Base-by-base conservation (phyloP, 2,888 invertebrate species). In the Drosophila tanythrix region DNA sequence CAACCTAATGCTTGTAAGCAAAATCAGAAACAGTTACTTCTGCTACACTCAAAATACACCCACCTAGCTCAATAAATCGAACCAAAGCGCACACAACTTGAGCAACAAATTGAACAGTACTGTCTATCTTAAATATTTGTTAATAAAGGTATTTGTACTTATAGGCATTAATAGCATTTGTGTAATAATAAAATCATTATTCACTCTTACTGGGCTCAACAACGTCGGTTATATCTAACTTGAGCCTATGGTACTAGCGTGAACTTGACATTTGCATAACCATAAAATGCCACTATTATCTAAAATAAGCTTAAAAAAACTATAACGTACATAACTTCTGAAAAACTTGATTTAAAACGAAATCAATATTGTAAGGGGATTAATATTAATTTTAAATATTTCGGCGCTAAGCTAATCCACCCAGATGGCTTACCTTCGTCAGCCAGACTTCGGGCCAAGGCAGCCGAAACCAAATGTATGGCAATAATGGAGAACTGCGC, bases 401-500 rank as follows among this genome's bases (percentile, higher is more conserved):
- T 38, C 5, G 35, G 33, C 50, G 8, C 10, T 55, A 21, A 50
- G 57, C 58, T 58, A 61, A 53, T 71, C 10, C 40, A 65, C 63
- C 40, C 60, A 46, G 36, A 76, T 33, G 46, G 21, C 87, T 83
- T 94, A 97, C 96, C 95, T 95, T 95, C 73, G 94, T 94, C 83
- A 96, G 95, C 99, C 99, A 99, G 85, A 99, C 94, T 76, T 95
- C 94, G 25, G 98, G 95, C 13, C 91, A 98, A 96, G 65, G 96
- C 93, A 35, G 97, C 97, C 36, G 99, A 98, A 73, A 98, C 93
- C 67, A 98, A 90, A 91, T 99, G 98, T 85, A 99, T 97, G 58
- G 93, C 93, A 82, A 99, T 99, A 83, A 99, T 98, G 58, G 96
- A 96, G 93, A 98, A 96, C 94, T 99, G 99, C 8, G 99, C 99